Base-by-base conservation (phyloP, 1,140 invertebrate genomes). In the Heliconius hermathena region DNA sequence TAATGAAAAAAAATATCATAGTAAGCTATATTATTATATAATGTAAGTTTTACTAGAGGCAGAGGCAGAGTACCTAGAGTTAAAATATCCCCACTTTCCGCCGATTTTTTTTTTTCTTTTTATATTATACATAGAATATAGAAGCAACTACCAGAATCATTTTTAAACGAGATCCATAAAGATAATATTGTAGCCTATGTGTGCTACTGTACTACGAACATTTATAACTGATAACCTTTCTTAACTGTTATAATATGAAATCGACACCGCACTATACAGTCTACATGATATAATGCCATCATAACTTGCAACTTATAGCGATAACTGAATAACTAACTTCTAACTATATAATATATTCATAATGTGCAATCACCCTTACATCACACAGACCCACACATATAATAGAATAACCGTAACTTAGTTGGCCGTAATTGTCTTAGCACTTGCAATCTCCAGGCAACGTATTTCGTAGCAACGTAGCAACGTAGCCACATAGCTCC, bases 371-470 rank as follows among this genome's bases (percentile, higher is more conserved):
- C 60, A 66, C 60, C 60, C 60, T 66, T 66, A 66, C n/a, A 66
- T 66, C 22, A 29, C 22, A 66, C 60, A 66, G 60, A 66, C 60
- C 60, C 60, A 66, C 60, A 66, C 60, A 26, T 66, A 22, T 66
- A 66, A 66, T 66, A 26, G 60, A 66, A 66, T 75, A 79, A n/a
- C 78, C 49, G 72, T 81, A 81, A 77, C 76, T 74, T 77, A 70
- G 75, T 77, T 74, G 60, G 79, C 41, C 71, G 57, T 74, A 81
- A 81, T 81, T 81, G 75, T 77, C 75, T 81, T 81, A 80, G 79
- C 71, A 73, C 74, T 76, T 77, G 60, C 75, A 73, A 77, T 60
- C 76, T 81, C 71, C 71, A 77, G 33, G 75, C 75, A 77, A 81
- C 79, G 79, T 74, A 77, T 77, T 81, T 81, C 75, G 79, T 77